Conservation (phyloP, 2,113 vertebrate species). For the Osmerus mordax region DNA sequence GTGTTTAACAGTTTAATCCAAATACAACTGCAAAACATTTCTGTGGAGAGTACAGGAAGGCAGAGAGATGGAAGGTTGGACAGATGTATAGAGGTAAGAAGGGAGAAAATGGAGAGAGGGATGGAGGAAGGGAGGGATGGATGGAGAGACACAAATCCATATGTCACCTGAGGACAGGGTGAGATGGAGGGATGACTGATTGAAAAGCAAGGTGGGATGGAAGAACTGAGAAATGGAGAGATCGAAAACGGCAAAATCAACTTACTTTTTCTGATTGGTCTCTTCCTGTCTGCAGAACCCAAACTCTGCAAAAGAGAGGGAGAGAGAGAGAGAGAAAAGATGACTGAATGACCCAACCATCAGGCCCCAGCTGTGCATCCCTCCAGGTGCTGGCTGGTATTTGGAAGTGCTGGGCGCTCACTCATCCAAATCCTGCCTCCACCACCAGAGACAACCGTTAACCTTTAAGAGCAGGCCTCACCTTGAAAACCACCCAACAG, state of each 20-base stretch:
- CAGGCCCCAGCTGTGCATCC: neutral
- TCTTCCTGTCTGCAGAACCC: constrained; percentile 81
- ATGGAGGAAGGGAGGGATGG: neutral
- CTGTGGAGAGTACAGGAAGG: neutral
- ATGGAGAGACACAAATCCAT: neutral
- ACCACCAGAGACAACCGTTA: too few relatives aligned
- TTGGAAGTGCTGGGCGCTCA: too few relatives aligned
- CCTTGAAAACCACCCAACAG: too few relatives aligned
- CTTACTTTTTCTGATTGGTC: constrained; percentile 79
- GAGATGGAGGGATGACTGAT: neutral
- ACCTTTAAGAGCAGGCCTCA: too few relatives aligned
- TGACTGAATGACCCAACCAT: neutral
- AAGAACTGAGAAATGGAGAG: neutral
- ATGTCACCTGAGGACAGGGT: neutral
- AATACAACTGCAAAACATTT: too few relatives aligned
- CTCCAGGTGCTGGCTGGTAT: too few relatives aligned
- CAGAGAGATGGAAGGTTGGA: neutral
- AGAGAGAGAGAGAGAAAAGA: constrained; percentile 8
- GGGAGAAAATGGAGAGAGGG: neutral
- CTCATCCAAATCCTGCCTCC: too few relatives aligned
- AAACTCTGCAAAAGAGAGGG: constrained; percentile 75
- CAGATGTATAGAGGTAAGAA: neutral
- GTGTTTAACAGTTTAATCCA: neutral
- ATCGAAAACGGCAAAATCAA: neutral
- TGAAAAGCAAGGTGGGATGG: neutral